A percentile compares a stretch with the other conserved stretches of the same genome.
Evolutionary conservation across 2,888 invertebrate genomes (phyloP).

Genomic region (Drosophila tanythrix): DNA sequence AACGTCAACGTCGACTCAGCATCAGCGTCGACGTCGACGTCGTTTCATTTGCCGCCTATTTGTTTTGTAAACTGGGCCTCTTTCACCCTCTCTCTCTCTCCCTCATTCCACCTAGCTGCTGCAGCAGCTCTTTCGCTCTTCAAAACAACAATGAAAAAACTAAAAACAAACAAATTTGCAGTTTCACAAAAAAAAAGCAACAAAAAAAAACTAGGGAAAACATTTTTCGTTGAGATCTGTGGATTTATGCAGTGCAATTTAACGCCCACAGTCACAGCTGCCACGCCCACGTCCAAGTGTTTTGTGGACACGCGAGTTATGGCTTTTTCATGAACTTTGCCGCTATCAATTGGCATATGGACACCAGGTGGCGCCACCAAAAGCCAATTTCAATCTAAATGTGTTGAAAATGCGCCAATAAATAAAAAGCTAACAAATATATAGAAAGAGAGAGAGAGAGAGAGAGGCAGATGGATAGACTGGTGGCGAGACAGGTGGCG

Average conservation of each 20-base stretch:
- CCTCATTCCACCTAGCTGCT: neutral
- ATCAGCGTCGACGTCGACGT: slow-evolving; percentile 29
- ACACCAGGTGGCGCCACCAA: slow-evolving; percentile 51
- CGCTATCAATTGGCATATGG: slow-evolving; percentile 51
- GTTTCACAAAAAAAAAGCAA: slow-evolving; percentile 3
- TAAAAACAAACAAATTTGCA: slow-evolving; percentile 12
- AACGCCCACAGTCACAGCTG: slow-evolving; percentile 21
- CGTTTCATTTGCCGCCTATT: slow-evolving; percentile 76
- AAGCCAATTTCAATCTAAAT: slow-evolving; percentile 40
- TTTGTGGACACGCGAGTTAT: slow-evolving; percentile 33
- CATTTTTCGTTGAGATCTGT: slow-evolving; percentile 38
- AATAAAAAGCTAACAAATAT: slow-evolving; percentile 17
- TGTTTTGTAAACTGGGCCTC: slow-evolving; percentile 75
- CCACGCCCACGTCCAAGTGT: slow-evolving; percentile 32
- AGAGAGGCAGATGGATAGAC: neutral
- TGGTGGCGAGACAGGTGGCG: neutral
- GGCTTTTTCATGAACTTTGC: slow-evolving; percentile 49
- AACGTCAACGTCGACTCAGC: slow-evolving; percentile 30
- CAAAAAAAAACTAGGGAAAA: slow-evolving; percentile 4
- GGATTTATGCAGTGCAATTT: slow-evolving; percentile 63
- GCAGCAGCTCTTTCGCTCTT: slow-evolving; percentile 1
- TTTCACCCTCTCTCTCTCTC: neutral
- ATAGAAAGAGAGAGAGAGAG: neutral
- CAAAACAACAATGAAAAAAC: slow-evolving; percentile 66
- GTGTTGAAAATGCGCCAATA: slow-evolving; percentile 21